Evolutionary conservation across 2,113 vertebrate genomes (phyloP).

Genomic region (Dendrocopos noguchii): DNA sequence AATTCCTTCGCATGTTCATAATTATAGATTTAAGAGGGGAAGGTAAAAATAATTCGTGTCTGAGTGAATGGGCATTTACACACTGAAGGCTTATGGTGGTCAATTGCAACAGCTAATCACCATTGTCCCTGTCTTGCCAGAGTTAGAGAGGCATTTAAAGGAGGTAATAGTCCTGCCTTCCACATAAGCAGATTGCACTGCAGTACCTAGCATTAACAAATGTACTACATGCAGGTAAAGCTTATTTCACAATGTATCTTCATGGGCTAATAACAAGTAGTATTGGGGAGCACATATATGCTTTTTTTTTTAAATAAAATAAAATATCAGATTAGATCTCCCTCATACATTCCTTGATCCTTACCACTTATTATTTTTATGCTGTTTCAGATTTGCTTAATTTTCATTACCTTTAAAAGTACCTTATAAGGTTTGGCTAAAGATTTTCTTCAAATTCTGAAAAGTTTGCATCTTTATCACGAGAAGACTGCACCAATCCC

Average conservation of each 20-base stretch:
- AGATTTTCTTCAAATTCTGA: background rate
- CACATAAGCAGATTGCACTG: background rate
- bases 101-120: background rate
- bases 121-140: background rate
- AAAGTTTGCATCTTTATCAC: background rate
- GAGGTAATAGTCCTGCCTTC: background rate
- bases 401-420: background rate
- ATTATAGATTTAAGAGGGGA: background rate
- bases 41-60: background rate
- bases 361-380: background rate
- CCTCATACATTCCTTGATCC: background rate
- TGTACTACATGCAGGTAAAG: background rate
- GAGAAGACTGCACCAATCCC: rapidly evolving
- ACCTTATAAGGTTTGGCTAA: background rate
- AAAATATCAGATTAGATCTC: background rate
- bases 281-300: background rate
- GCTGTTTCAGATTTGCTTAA: background rate
- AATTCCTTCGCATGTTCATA: background rate
- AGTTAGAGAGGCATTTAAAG: background rate
- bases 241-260: background rate
- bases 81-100: rapidly evolving
- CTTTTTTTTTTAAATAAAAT: too few relatives aligned
- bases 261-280: background rate
- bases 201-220: background rate
- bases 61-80: background rate